Evolutionary conservation across 2,888 invertebrate genomes (phyloP).

Genomic region (Heliconius ismenius): DNA sequence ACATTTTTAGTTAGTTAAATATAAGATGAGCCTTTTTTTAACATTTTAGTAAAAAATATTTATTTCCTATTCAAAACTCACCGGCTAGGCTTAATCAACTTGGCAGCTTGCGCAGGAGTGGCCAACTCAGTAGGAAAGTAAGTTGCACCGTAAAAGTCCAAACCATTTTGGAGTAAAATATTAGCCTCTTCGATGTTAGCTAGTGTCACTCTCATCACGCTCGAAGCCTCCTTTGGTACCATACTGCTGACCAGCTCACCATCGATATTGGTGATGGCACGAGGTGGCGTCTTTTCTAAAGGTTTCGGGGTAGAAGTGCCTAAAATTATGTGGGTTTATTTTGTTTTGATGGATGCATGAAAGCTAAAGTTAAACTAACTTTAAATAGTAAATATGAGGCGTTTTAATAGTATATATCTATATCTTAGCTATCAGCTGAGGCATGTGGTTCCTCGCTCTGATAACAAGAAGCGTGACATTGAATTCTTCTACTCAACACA

Average conservation of each 20-base stretch:
- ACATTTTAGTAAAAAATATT: neutral
- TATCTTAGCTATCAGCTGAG: too few species aligned
- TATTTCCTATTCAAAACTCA: constrained; percentile 44
- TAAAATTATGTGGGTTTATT: constrained; percentile 43
- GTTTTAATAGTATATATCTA: too few species aligned
- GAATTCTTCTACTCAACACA: too few species aligned
- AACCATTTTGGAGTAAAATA: constrained; percentile 89
- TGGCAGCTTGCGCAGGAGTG: constrained; percentile 84
- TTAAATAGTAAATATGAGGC: too few species aligned
- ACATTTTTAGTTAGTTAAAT: too few species aligned
- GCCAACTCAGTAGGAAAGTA: constrained; percentile 92
- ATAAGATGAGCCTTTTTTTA: neutral
- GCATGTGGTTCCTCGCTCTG: too few species aligned
- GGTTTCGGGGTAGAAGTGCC: constrained; percentile 75
- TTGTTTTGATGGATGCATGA: neutral
- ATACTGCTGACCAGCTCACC: constrained; percentile 76
- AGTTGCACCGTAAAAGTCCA: constrained; percentile 93
- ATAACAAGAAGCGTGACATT: too few species aligned
- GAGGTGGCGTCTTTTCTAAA: constrained; percentile 65
- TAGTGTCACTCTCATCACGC: constrained; percentile 87
- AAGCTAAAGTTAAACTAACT: too few species aligned
- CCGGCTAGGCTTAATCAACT: constrained; percentile 81
- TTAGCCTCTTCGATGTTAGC: constrained; percentile 90
- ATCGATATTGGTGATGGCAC: constrained; percentile 71
- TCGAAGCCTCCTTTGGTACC: constrained; percentile 82